phyloP scores from a whole-genome alignment of 1,140 invertebrate genomes.

The Bombus sibiricus region DNA sequence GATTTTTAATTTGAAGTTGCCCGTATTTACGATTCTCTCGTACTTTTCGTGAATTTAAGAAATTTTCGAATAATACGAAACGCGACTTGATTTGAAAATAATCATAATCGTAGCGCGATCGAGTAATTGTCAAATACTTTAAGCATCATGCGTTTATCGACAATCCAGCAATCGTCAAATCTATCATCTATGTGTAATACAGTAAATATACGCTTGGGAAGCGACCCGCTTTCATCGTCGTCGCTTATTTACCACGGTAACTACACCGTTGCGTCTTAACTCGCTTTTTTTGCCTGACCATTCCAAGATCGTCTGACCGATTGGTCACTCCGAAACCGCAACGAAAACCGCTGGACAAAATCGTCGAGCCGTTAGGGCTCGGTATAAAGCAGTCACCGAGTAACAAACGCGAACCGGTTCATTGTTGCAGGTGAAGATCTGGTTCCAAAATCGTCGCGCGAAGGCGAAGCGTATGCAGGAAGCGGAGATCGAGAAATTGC shows the following conservation, averaged over 20 bases:
- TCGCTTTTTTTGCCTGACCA: background rate
- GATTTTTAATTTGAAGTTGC: too few species aligned
- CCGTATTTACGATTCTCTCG: too few species aligned
- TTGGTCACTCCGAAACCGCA: background rate
- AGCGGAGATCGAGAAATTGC: slow-evolving; percentile 95
- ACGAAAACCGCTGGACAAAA: background rate
- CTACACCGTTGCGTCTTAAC: background rate
- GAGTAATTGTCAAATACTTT: too few species aligned
- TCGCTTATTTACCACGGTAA: background rate
- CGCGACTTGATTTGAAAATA: too few species aligned
- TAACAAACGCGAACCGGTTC: slow-evolving; percentile 29
- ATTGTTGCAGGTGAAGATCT: slow-evolving; percentile 93
- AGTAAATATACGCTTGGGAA: too few species aligned
- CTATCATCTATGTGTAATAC: fast-evolving
- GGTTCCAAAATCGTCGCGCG: slow-evolving; percentile 98
- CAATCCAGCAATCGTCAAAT: too few species aligned
- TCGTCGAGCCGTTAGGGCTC: background rate
- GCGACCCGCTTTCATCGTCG: background rate
- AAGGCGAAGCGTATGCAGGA: slow-evolving; percentile 97
- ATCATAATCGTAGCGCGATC: too few species aligned
- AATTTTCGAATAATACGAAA: too few species aligned
- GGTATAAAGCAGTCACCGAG: background rate
- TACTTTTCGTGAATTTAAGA: too few species aligned
- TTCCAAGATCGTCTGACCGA: background rate
- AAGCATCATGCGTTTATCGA: too few species aligned